Evolutionary conservation across 1,140 invertebrate genomes (phyloP).

Genomic region (Homalodisca vitripennis): DNA sequence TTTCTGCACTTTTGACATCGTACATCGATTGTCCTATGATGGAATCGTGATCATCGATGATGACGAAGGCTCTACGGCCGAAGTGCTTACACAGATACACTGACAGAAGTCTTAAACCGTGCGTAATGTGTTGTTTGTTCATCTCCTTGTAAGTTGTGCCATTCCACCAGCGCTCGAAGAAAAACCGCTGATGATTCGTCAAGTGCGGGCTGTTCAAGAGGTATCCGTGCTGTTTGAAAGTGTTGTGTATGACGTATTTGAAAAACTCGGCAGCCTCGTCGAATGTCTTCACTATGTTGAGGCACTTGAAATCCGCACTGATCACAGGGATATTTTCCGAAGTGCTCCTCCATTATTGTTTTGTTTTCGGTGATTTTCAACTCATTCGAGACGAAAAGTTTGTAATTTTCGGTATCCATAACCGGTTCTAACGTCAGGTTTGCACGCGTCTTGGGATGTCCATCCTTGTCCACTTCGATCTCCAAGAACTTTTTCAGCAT

Average conservation of each 20-base stretch:
- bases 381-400: neutral
- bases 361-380: neutral
- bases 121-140: neutral
- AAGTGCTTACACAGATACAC: neutral
- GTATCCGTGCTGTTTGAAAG: constrained; percentile 2
- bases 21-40: neutral
- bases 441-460: neutral
- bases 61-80: neutral
- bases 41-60: neutral
- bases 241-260: neutral
- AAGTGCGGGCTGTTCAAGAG: neutral
- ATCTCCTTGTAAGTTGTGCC: neutral
- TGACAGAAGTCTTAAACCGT: neutral
- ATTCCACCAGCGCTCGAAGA: neutral
- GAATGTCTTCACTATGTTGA: neutral
- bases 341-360: neutral
- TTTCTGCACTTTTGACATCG: neutral
- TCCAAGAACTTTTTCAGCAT: constrained; percentile 17
- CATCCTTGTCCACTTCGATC: constrained; percentile 25
- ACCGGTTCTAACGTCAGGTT: neutral
- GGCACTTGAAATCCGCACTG: neutral
- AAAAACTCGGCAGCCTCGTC: neutral
- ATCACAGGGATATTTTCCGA: constrained; percentile 2
- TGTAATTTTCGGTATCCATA: neutral
- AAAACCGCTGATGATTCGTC: neutral